Evolutionary conservation across 1,140 invertebrate genomes (phyloP).

Genomic region (Pomacea maculata): DNA sequence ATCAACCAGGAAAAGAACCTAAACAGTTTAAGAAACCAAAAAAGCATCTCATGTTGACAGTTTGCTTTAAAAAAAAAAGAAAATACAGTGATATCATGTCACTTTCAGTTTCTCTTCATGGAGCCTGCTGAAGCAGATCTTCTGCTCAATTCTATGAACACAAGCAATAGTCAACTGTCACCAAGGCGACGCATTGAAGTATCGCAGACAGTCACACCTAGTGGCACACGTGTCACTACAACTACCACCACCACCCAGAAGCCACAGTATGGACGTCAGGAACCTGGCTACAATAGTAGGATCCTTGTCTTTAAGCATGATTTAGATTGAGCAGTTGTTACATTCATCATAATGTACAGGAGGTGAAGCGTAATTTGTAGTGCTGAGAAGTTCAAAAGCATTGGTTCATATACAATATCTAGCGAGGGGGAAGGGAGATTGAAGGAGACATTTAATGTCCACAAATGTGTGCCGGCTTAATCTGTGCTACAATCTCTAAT

Average conservation of each 20-base stretch:
- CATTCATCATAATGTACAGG: too few relatives aligned
- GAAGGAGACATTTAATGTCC: too few relatives aligned
- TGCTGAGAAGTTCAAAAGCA: too few relatives aligned
- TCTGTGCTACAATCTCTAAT: too few relatives aligned
- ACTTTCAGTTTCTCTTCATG: slow-evolving; percentile 86
- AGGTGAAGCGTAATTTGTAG: too few relatives aligned
- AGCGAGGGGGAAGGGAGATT: too few relatives aligned
- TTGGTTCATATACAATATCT: too few relatives aligned
- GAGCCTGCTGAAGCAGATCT: slow-evolving; percentile 68
- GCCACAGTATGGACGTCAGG: slow-evolving; percentile 45
- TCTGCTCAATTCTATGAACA: slow-evolving; percentile 32
- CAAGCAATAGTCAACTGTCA: slow-evolving; percentile 36
- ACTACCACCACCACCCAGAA: slow-evolving; percentile 63
- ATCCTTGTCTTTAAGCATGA: too few relatives aligned
- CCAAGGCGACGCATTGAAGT: slow-evolving; percentile 60
- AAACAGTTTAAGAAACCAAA: neutral
- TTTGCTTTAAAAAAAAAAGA: slow-evolving; percentile 18
- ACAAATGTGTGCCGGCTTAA: too few relatives aligned
- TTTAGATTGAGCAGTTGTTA: too few relatives aligned
- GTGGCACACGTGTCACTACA: slow-evolving; percentile 63
- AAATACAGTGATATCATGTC: slow-evolving; percentile 28
- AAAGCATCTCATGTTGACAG: neutral
- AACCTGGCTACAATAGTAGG: slow-evolving; percentile 50
- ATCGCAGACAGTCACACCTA: slow-evolving; percentile 55
- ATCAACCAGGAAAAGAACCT: neutral